These are phyloP conservation scores for Strigamia transsilvanica DNA, from an alignment of 2,888 invertebrate genomes.

Conservation along the genomic window DNA sequence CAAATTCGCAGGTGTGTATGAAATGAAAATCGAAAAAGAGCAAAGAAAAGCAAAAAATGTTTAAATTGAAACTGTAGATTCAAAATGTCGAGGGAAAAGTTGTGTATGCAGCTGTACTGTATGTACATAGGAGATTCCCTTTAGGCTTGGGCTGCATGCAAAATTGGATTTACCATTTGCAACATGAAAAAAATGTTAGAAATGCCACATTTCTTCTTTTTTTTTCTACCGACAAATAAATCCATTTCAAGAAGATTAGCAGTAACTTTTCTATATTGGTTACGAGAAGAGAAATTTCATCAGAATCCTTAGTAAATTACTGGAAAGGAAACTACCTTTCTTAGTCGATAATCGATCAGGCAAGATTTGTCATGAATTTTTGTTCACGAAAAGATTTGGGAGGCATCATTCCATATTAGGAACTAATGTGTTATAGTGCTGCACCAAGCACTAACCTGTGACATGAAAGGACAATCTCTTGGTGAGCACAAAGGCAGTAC, in stretches of 20 bases:
- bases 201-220: not conserved
- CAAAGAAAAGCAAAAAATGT: not conserved
- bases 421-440: not conserved
- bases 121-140: not conserved
- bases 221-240: not conserved
- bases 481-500: not conserved
- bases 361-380: no score
- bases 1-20: not conserved
- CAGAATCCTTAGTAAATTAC: no score
- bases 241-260: not conserved
- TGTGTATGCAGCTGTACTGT: not conserved
- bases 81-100: not conserved
- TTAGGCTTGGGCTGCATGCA: not conserved
- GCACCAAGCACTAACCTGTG: not conserved
- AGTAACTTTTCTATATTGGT: no score
- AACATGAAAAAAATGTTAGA: conserved; percentile 2
- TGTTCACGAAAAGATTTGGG: not conserved
- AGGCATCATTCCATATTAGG: not conserved
- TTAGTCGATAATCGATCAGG: no score
- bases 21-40: not conserved
- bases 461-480: not conserved
- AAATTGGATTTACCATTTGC: not conserved
- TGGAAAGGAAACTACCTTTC: no score
- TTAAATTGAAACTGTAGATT: not conserved
- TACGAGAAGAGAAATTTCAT: no score